These are phyloP conservation scores for Drosophila mimetica DNA, from an alignment of 2,888 invertebrate genomes.

Conservation along the genomic window DNA sequence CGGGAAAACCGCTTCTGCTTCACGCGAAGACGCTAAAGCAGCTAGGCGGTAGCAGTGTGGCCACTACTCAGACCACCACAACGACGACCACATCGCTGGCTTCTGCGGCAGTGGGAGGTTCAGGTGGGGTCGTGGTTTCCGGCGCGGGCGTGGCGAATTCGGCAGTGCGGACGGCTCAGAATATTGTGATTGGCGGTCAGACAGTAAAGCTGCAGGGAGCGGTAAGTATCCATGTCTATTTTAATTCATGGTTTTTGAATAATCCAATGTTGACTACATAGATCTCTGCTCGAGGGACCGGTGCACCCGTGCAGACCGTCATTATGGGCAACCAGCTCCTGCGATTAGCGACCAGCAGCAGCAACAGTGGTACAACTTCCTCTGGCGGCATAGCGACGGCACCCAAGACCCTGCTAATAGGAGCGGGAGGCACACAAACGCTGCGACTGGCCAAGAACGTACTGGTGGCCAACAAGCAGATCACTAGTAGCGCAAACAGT, in stretches of 20 bases:
- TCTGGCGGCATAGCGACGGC: conserved; percentile 52
- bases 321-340: conserved; percentile 84
- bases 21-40: conserved; percentile 67
- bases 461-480: conserved; percentile 49
- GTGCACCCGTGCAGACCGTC: conserved; percentile 82
- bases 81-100: conserved; percentile 25
- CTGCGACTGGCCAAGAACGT: conserved; percentile 78
- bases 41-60: conserved; percentile 83
- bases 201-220: conserved; percentile 82
- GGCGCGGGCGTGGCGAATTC: conserved; percentile 76
- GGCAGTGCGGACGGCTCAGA: conserved; percentile 62
- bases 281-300: conserved; percentile 57
- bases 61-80: conserved; percentile 72
- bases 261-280: conserved; percentile 2
- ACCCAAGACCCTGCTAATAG: conserved; percentile 81
- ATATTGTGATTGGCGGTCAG: conserved; percentile 83
- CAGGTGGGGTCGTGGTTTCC: conserved; percentile 63
- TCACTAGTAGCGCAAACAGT: conserved; percentile 30
- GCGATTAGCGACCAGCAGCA: conserved; percentile 65
- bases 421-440: conserved; percentile 77
- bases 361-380: conserved; percentile 25
- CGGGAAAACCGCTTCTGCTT: conserved; percentile 65
- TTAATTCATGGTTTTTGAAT: too few species aligned
- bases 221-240: conserved; percentile 70
- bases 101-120: conserved; percentile 80